Base-by-base conservation (phyloP, 2,797 vertebrate species). In the Coregonus sp. region DNA sequence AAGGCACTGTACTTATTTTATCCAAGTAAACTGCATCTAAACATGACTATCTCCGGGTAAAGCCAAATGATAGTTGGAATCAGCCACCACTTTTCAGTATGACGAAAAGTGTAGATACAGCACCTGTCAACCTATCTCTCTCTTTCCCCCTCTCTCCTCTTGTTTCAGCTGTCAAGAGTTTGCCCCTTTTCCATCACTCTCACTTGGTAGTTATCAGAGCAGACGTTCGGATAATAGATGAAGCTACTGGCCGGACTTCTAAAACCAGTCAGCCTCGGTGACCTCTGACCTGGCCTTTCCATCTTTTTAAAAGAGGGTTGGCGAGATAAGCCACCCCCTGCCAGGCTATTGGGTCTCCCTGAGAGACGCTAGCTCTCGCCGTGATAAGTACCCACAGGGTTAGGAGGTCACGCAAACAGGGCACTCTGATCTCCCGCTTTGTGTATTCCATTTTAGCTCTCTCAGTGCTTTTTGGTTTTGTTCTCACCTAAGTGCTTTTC, bases 161-260 rank as follows among this genome's bases (percentile, higher is more conserved):
- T 63, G 83, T 92, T 93, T 94, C 88, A 88, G 80, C 87, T 91
- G 87, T 88, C 89, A 25, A 91, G 40, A 76, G 81, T 86, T 90
- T 86, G 85, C 72, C 75, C 88, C 84, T 75, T 82, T 70, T 67
- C 90, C 65, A 90, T 94, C 92, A 93, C 89, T 94, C 89, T 89
- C 92, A 93, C 92, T 92, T 88, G 59, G 81, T 80, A 89, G 89
- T 94, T 95, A 95, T 95, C 94, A 92, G 91, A 89, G 81, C 89
- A 92, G 93, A 93, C 91, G 69, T 90, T 89, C 85, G 85, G 92
- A 94, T 93, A 94, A 93, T 90, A 85, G 89, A 89, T 85, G 84
- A 89, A 89, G 82, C 90, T 91, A 88, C 91, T 79, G 80, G 29
- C 87, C 80, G 87, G 87, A 89, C 86, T 90, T 92, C 92, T 94